A percentile compares a stretch with the other conserved stretches of the same genome.
These are phyloP conservation scores for Simalia tracyae DNA, from an alignment of 2,797 vertebrate genomes.

Conservation along the genomic window DNA sequence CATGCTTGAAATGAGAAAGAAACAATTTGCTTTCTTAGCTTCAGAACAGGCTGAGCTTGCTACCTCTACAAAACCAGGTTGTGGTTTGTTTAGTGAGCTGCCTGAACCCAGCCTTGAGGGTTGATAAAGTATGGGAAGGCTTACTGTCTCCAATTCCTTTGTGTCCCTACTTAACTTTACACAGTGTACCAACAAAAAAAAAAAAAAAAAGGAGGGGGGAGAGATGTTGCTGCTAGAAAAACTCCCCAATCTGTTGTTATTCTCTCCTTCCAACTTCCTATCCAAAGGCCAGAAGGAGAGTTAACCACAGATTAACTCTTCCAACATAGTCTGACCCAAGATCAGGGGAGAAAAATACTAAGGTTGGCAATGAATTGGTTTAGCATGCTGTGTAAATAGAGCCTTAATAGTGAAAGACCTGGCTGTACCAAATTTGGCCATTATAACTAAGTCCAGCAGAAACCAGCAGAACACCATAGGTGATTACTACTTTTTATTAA, in stretches of 20 bases:
- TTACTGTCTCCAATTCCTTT: background rate
- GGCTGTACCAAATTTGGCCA: background rate
- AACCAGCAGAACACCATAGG: background rate
- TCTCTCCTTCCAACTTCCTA: no score
- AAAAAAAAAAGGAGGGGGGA: background rate
- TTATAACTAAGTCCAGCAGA: background rate
- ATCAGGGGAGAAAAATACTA: background rate
- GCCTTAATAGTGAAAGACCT: background rate
- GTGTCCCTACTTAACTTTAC: background rate
- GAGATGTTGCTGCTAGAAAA: background rate
- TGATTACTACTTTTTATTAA: background rate
- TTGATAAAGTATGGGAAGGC: background rate
- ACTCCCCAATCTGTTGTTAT: background rate
- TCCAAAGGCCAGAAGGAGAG: no score
- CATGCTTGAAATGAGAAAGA: fast-evolving
- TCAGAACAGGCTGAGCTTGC: background rate
- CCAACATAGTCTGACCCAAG: background rate
- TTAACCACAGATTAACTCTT: no score
- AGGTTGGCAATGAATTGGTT: background rate
- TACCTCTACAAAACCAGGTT: background rate
- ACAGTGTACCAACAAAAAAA: background rate
- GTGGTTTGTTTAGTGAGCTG: background rate
- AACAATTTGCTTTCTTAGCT: background rate
- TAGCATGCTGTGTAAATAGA: background rate
- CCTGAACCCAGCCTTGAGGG: background rate